Evolutionary conservation across 92 coral and sea anemone species (phyloP), one percentile per base, ranked within the genome.

Genomic region (Actinostola sp.): DNA sequence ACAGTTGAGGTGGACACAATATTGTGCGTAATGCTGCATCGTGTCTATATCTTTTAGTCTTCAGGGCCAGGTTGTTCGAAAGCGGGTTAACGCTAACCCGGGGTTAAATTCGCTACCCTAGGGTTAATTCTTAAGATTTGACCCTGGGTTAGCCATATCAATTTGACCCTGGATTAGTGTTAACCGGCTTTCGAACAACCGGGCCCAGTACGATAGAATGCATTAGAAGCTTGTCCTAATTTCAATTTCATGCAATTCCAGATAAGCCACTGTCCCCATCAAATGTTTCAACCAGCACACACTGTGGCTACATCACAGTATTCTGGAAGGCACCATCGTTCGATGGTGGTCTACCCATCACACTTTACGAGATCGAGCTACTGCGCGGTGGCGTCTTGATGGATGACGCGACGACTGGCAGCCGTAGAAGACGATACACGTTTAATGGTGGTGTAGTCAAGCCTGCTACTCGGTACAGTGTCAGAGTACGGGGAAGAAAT

Each of bases 231-330:
- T 24, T 7, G 30, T 50, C 25, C 30, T 25, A 15, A n/a, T n/a
- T n/a, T n/a, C n/a, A 78, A 84, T 84, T 34, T 17, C n/a, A 2
- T 31, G 20, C 21, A 8, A 30, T 61, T 31, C 2, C 20, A 90
- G 96, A 79, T 41, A 72, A 71, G 2, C 96, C 96, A 34, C 49
- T 41, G 36, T 54, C 86, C 17, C 96, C 96, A 0, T 59, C 52
- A 9, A 86, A 86, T 34, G 31, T 90, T 73, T 73, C 89, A 45
- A 46, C 80, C 21, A 30, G n/a, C 32, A 42, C 78, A 44, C 70
- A 89, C 8, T 90, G 96, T 59, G 87, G 84, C 56, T 87, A 88
- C 65, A 45, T 90, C 31, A 86, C 96, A 43, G 84, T 86, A 52
- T 16, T 57, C 29, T 90, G 96, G 96, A 63, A 39, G 26, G 53